Base-by-base conservation (phyloP, 2,888 invertebrate genomes). In the Athetis lepigone region DNA sequence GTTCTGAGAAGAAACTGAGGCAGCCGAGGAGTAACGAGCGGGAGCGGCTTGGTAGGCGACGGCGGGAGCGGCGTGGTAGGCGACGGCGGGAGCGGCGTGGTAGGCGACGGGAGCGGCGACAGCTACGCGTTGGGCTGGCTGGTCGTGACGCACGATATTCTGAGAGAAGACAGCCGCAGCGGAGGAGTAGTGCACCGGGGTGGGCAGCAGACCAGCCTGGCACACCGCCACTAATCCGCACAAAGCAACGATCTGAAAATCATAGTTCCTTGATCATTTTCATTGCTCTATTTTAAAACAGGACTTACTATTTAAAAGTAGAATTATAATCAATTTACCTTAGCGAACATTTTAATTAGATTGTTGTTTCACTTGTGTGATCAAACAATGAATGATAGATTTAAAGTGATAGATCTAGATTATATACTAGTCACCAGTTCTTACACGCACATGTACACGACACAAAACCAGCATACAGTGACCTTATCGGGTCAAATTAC, bases 161-260 rank as follows among this genome's bases (percentile, higher is more conserved):
- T 90, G 90, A 2, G 89, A 90, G 40, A 90, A 90, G n/a, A 90
- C 88, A 8, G 88, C 88, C 2, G 83, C 80, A n/a, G 88, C 88
- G 4, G 85, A 74, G 6, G 86, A 88, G 80, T 90, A 87, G 73
- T 91, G 90, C 33, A 59, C 86, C 52, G 95, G 62, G 66, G 74
- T 92, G 6, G 86, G 70, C 68, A 89, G 59, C 7, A 85, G 79
- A 76, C 83, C 88, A 52, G 72, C 88, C 77, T 80, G 85, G 61
- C 80, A 70, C 33, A 81, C 80, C 11, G 86, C 86, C 75, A 85
- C 81, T 19, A 87, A 62, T 37, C 84, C 85, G 58, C 83, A 88
- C n/a, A 88, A 62, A 70, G 68, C 61, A 50, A 76, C 54, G 4
- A 78, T 51, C 87, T 86, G 74, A 6, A 76, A 75, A 49, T 8